phyloP scores from a whole-genome alignment of 2,888 invertebrate species.

The Mythimna vitellina region DNA sequence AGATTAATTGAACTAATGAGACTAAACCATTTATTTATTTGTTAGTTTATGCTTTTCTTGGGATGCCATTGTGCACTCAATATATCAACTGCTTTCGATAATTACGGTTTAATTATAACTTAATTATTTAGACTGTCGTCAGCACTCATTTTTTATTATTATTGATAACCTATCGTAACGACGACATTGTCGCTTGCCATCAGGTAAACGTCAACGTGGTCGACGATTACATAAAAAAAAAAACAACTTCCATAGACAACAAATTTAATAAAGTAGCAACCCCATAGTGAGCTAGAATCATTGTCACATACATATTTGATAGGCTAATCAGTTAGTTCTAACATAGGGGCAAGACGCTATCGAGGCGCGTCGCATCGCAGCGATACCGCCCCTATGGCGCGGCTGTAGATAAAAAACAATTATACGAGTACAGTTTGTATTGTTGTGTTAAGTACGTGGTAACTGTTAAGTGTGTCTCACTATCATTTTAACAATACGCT shows the following conservation, averaged over 20 bases:
- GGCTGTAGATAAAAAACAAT: conserved; percentile 72
- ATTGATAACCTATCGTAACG: too few relatives aligned
- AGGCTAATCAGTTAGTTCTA: conserved; percentile 59
- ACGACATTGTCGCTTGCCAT: too few relatives aligned
- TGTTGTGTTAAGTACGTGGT: conserved; percentile 43
- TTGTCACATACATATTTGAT: conserved; percentile 62
- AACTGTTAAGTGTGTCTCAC: conserved; percentile 5
- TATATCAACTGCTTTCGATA: too few relatives aligned
- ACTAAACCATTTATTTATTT: neutral
- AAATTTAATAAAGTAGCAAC: neutral
- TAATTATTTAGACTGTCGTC: too few relatives aligned
- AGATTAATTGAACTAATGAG: neutral
- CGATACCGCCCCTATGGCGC: conserved; percentile 72
- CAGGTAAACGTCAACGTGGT: too few relatives aligned
- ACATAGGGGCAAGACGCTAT: conserved; percentile 63
- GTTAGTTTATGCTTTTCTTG: too few relatives aligned
- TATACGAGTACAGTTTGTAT: conserved; percentile 49
- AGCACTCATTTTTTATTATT: too few relatives aligned
- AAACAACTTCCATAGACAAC: neutral
- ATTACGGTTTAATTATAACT: too few relatives aligned
- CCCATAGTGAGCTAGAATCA: conserved; percentile 21
- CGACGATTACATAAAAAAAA: too few relatives aligned
- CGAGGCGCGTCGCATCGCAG: conserved; percentile 52
- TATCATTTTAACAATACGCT: neutral
- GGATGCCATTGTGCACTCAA: too few relatives aligned